Base-by-base conservation (phyloP, 2,113 vertebrate species). In the Nettapus auritus region DNA sequence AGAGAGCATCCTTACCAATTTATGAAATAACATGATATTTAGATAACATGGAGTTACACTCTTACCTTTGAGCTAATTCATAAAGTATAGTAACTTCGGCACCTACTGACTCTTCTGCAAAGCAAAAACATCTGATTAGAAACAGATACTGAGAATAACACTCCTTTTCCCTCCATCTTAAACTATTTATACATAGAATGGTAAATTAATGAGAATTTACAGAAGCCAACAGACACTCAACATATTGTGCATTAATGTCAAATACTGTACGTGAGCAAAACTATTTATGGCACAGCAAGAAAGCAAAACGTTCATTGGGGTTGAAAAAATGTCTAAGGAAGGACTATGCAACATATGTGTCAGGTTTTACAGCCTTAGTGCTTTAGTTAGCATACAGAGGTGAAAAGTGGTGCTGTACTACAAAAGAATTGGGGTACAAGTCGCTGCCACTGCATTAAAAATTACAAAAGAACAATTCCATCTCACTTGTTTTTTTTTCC, bases 51-150 rank as follows among this genome's bases (percentile, higher is more conserved):
- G 64, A 52, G 4, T 13, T 66, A 73, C 26, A 33, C 11, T 79
- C 96, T 88, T 97, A 99, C 99, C 99, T 98, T 96, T 97, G 97
- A 57, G 94, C 94, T 53, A 97, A 90, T 50, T 98, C 98, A 57
- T 97, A 97, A 80, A 98, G 97, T 5, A 96, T 82, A 38, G 82
- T 88, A 28, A 96, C 97, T 84, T 98, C 98, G 57, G 96, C 95
- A 82, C 97, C 97, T 80, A 93, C 93, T 57, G 97, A 95, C 87
- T 98, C 98, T 91, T 98, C 99, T 99, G 93, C 22, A 94, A 97
- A 97, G 96, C 52, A 98, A 82, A 97, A 94, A 96, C 17, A 93
- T 33, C 44, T 20, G 34, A 87, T 96, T 53, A 95, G 56, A 85
- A 95, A 48, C 48, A 89, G 11, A 13, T 13, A 60, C 9, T 55